Base-by-base conservation (phyloP, 2,113 vertebrate genomes). In the Aptenodytes forsteri region DNA sequence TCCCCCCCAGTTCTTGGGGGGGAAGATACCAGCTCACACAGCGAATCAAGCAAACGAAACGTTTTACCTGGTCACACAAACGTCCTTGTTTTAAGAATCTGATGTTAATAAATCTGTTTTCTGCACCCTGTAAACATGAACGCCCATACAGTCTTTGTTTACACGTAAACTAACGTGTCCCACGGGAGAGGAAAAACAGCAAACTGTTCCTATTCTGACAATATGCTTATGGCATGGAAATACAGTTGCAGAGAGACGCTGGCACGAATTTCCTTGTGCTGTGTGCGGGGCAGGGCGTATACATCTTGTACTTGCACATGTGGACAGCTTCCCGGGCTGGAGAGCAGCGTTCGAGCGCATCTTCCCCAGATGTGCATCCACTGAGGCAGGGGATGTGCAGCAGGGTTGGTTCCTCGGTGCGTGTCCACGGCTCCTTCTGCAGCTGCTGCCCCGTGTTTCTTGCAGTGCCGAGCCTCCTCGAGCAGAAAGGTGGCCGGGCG, bases 341-440 rank as follows among this genome's bases (percentile, higher is more conserved):
- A 19, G 59, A 78, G 58, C 75, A 25, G n/a, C 10, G 1, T 38
- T 36, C 0, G 16, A 20, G 72, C 5, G 3, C 0, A 3, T n/a
- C 20, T 15, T 59, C 34, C 54, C 42, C 11, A 30, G n/a, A 11
- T 2, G 16, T 20, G 9, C 46, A 19, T 10, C n/a, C 58, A 7
- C 40, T 3, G 32, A 9, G 72, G 40, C 54, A 44, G 17, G 40
- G 54, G 71, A 11, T 8, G 23, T 8, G 72, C 55, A 21, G 54
- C 42, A 2, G 18, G 47, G 36, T 15, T 7, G 71, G 30, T 11
- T 44, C 72, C 40, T 46, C 5, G 10, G 9, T 5, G 38, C 22
- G 3, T 2, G 2, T 25, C 38, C 16, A 23, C 12, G 6, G 52
- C 38, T 42, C 9, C 52, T 34, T 16, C 71, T 26, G 16, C 52